phyloP scores from a whole-genome alignment of 2,113 vertebrate species.

The Hippocampus barbouri region DNA sequence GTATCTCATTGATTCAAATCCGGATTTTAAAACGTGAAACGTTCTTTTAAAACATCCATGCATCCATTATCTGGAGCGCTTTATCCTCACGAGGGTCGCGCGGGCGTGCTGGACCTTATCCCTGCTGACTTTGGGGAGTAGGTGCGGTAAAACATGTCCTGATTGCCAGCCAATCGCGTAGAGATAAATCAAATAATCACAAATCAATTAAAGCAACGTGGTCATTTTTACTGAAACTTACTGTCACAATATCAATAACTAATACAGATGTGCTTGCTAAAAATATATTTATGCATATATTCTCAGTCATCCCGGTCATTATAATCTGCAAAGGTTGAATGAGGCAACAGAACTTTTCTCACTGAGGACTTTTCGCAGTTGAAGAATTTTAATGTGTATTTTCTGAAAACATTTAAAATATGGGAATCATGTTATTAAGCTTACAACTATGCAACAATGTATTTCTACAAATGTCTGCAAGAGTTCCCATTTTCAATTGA shows the following conservation, averaged over 20 bases:
- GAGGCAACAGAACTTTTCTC: too few relatives aligned
- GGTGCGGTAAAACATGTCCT: too few relatives aligned
- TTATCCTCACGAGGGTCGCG: too few relatives aligned
- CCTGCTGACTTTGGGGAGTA: too few relatives aligned
- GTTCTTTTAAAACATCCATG: too few relatives aligned
- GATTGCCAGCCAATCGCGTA: too few relatives aligned
- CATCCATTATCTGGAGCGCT: too few relatives aligned
- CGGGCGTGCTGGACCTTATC: too few relatives aligned
- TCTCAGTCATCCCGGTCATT: neutral
- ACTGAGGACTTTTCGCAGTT: neutral
- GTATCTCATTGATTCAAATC: neutral
- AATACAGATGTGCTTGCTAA: neutral
- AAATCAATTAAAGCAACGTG: too few relatives aligned
- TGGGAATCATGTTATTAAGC: neutral
- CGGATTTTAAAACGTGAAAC: neutral
- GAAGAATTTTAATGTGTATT: neutral
- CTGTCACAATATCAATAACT: neutral
- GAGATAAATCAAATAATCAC: too few relatives aligned
- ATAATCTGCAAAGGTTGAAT: too few relatives aligned
- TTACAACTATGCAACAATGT: too few relatives aligned
- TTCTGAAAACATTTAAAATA: neutral
- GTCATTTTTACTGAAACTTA: neutral
- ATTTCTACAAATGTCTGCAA: neutral
- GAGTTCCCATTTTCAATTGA: neutral
- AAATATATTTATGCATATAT: neutral